phyloP scores from a whole-genome alignment of 2,888 invertebrate genomes.

The Cinara cedri region DNA sequence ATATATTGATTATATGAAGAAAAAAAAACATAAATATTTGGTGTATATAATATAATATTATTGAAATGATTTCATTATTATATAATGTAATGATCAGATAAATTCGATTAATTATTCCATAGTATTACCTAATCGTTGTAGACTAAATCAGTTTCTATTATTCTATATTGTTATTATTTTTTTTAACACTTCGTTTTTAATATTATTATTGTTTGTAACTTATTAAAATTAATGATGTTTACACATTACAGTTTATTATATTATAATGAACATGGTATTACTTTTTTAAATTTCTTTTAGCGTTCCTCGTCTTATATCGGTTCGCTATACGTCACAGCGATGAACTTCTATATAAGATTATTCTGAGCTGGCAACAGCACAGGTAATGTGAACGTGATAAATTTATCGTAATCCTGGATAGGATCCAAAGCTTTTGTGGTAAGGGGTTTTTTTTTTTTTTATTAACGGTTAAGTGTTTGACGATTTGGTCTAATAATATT shows the following conservation, averaged over 20 bases:
- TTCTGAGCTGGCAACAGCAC: constrained; percentile 40
- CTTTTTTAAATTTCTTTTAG: constrained; percentile 13
- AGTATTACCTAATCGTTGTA: too few species aligned
- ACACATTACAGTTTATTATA: not conserved
- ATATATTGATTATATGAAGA: too few species aligned
- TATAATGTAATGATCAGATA: too few species aligned
- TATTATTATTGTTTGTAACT: too few species aligned
- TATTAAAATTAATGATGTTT: too few species aligned
- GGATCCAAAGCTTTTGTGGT: constrained; percentile 41
- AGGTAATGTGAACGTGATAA: constrained; percentile 52
- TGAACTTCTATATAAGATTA: constrained; percentile 41
- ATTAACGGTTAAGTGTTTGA: constrained; percentile 33
- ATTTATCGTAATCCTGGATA: constrained; percentile 54
- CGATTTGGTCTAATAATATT: constrained; percentile 39
- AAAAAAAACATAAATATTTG: too few species aligned
- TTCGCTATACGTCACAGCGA: constrained; percentile 16
- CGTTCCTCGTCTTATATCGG: constrained; percentile 8
- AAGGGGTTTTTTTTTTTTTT: constrained; percentile 42
- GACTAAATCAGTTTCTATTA: too few species aligned
- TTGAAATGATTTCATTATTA: too few species aligned
- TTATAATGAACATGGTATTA: constrained; percentile 1
- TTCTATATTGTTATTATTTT: too few species aligned
- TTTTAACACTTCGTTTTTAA: too few species aligned
- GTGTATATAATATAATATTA: too few species aligned
- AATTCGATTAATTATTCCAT: too few species aligned